A percentile compares a stretch with the other conserved stretches of the same genome.
phyloP scores from a whole-genome alignment of 2,888 invertebrate genomes.

The Gibbula magus region DNA sequence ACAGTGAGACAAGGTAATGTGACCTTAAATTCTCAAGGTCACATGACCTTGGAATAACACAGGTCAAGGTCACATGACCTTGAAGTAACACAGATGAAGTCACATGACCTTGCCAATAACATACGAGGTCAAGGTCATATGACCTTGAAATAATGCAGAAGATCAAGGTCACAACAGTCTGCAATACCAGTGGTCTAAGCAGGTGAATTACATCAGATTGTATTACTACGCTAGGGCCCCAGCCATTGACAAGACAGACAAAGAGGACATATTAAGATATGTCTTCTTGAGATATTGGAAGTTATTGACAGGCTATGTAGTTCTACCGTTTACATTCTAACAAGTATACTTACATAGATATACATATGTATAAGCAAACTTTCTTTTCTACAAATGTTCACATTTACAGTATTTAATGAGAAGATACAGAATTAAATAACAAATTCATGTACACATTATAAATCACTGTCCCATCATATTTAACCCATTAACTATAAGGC shows the following conservation, averaged over 20 bases:
- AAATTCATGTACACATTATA: too few relatives aligned
- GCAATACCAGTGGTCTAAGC: not conserved
- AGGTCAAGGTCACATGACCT: constrained; percentile 1
- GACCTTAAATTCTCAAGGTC: not conserved
- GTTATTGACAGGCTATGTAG: not conserved
- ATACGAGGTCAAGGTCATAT: constrained; percentile 4
- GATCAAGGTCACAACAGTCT: constrained; percentile 2
- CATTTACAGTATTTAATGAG: not conserved
- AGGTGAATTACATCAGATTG: not conserved
- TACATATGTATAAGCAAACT: not conserved
- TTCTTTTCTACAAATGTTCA: not conserved
- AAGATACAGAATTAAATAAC: too few relatives aligned
- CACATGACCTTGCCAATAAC: constrained; percentile 12
- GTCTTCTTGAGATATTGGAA: not conserved
- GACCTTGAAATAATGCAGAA: constrained; percentile 6
- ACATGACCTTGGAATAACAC: not conserved
- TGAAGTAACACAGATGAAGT: not conserved
- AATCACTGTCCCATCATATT: not conserved
- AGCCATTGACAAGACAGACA: constrained; percentile 16
- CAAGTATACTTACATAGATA: constrained; percentile 10
- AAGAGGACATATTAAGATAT: not conserved
- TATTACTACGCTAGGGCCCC: constrained; percentile 17
- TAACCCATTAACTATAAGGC: constrained; percentile 20
- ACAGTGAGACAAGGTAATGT: too few relatives aligned
- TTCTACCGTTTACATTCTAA: not conserved